Conservation (phyloP, 2,888 invertebrate species). For the Drosophila setosimentum region DNA sequence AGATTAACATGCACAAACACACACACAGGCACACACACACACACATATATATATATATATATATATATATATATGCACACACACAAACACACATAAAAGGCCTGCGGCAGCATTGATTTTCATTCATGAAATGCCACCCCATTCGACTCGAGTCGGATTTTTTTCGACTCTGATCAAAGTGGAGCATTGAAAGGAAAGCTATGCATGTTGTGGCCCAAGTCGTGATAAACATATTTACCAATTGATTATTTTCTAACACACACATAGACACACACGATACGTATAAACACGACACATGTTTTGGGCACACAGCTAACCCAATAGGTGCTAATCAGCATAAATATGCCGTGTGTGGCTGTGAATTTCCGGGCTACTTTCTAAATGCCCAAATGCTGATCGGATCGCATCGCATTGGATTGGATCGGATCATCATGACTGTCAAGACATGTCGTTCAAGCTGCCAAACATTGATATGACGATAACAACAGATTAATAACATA, state of each 20-base stretch:
- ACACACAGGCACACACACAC: neutral
- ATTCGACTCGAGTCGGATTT: neutral
- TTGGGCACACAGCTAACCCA: constrained; percentile 51
- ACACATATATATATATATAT: too few species aligned
- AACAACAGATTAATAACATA: neutral
- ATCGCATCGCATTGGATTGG: constrained; percentile 19
- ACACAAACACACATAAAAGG: too few species aligned
- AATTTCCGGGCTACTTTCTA: constrained; percentile 76
- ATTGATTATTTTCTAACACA: constrained; percentile 74
- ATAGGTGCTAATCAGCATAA: constrained; percentile 78
- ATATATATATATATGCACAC: constrained; percentile 1
- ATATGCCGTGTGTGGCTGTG: constrained; percentile 62
- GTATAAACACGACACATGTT: constrained; percentile 37
- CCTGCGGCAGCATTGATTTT: constrained; percentile 45
- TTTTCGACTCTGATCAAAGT: constrained; percentile 47
- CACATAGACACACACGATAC: constrained; percentile 25
- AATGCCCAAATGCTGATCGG: constrained; percentile 51
- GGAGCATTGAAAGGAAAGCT: constrained; percentile 69
- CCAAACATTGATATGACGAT: constrained; percentile 9
- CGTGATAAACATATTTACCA: constrained; percentile 80
- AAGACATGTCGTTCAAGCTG: constrained; percentile 9
- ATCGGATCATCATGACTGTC: constrained; percentile 25
- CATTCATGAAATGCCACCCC: constrained; percentile 65
- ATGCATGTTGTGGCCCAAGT: constrained; percentile 60
- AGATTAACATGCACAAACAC: constrained; percentile 12